Conservation (phyloP, 2,113 vertebrate genomes). For the Craseonycteris thonglongyai region DNA sequence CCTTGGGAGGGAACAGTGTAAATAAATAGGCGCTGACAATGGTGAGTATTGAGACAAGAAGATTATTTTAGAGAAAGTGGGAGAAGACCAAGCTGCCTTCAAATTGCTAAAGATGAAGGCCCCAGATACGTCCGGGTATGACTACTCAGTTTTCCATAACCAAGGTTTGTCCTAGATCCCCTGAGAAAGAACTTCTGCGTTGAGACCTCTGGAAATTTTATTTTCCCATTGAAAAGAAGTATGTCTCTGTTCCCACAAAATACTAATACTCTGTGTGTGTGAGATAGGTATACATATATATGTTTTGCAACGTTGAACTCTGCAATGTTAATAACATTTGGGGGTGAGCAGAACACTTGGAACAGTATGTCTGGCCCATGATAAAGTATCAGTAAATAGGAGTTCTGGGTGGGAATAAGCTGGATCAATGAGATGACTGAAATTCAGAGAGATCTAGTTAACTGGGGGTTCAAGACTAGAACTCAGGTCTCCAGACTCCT, state of each 20-base stretch:
- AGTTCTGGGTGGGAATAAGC: background rate
- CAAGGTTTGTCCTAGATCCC: background rate
- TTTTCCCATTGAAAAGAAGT: background rate
- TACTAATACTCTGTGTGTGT: background rate
- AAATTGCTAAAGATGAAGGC: background rate
- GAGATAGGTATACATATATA: background rate
- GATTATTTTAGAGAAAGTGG: background rate
- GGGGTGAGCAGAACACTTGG: background rate
- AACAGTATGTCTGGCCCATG: background rate
- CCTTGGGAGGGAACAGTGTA: conserved; percentile 10
- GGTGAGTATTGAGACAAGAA: background rate
- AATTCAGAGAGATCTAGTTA: background rate
- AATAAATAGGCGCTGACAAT: conserved; percentile 46
- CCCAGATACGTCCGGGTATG: background rate
- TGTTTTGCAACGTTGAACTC: background rate
- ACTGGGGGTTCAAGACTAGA: background rate
- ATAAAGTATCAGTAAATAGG: background rate
- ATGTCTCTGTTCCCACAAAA: background rate
- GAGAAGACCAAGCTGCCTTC: background rate
- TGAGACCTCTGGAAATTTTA: background rate
- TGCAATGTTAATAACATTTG: background rate
- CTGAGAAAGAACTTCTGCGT: background rate
- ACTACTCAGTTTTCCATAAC: background rate
- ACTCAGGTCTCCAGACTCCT: background rate
- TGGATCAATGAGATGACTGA: background rate